phyloP scores from a whole-genome alignment of 2,113 vertebrate genomes.

The Pelecanoides urinatrix region DNA sequence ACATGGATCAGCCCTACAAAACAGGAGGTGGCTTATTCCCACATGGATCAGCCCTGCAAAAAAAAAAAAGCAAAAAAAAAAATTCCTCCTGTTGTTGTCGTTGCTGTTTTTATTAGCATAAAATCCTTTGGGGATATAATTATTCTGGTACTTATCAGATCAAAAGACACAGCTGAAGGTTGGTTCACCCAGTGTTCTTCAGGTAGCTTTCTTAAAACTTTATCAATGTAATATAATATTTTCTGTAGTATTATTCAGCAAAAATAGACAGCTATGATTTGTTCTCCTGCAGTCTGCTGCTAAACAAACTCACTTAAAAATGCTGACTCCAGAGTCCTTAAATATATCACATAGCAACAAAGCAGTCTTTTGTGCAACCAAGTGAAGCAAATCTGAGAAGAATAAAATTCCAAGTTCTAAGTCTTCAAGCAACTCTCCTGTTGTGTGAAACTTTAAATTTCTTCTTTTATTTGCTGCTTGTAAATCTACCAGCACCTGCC shows the following conservation, averaged over 20 bases:
- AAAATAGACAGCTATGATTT: background rate
- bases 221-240: background rate
- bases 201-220: slow-evolving; percentile 34
- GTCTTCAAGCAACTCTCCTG: background rate
- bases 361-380: background rate
- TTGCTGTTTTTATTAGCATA: background rate
- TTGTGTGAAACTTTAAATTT: background rate
- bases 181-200: background rate
- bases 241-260: background rate
- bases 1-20: background rate
- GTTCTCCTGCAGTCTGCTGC: background rate
- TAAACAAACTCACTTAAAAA: slow-evolving; percentile 4
- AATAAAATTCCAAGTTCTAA: background rate
- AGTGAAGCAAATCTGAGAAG: slow-evolving; percentile 4
- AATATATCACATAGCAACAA: background rate
- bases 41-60: too few species aligned
- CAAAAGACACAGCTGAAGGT: background rate
- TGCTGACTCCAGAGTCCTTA: background rate
- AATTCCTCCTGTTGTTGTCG: background rate
- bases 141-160: background rate
- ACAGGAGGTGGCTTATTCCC: background rate
- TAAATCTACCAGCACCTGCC: background rate
- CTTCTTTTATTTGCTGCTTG: background rate
- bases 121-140: background rate
- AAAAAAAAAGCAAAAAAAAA: too few species aligned